phyloP scores from a whole-genome alignment of 2,113 vertebrate genomes.

The Conger conger region DNA sequence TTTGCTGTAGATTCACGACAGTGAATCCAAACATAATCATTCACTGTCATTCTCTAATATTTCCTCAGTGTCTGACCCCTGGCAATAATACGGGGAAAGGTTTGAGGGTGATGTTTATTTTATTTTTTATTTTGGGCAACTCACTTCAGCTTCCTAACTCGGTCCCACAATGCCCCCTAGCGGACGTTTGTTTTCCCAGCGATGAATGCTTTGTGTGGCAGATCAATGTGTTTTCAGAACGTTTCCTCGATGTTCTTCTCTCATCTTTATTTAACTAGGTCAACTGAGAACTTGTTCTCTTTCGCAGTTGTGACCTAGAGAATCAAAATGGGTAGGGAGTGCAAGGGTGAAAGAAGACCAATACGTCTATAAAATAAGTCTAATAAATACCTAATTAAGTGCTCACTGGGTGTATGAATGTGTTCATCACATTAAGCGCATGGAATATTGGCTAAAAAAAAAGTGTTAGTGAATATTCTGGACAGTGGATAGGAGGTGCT shows the following conservation, averaged over 20 bases:
- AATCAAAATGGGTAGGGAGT: too few relatives aligned
- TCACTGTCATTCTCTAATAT: not conserved
- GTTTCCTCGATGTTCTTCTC: not conserved
- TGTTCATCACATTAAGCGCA: too few relatives aligned
- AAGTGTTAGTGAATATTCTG: too few relatives aligned
- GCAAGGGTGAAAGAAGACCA: too few relatives aligned
- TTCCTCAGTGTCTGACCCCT: not conserved
- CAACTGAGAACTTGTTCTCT: not conserved
- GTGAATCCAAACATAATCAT: not conserved
- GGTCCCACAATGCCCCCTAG: conserved; percentile 49
- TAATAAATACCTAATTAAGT: too few relatives aligned
- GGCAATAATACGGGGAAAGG: not conserved
- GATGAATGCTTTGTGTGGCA: not conserved
- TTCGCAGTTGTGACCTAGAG: too few relatives aligned
- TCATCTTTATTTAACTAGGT: not conserved
- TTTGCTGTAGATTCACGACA: not conserved
- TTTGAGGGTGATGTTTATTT: not conserved
- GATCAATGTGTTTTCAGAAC: not conserved
- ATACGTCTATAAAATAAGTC: too few relatives aligned
- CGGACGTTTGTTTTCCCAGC: conserved; percentile 19
- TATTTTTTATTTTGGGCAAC: not conserved
- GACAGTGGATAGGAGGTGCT: too few relatives aligned
- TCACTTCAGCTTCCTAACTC: not conserved
- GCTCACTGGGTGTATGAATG: too few relatives aligned
- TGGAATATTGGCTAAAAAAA: too few relatives aligned